Percentiles rank a stretch among this genome's conserved stretches.
Conservation (phyloP, 2,113 vertebrate genomes). For the Albula goreensis region DNA sequence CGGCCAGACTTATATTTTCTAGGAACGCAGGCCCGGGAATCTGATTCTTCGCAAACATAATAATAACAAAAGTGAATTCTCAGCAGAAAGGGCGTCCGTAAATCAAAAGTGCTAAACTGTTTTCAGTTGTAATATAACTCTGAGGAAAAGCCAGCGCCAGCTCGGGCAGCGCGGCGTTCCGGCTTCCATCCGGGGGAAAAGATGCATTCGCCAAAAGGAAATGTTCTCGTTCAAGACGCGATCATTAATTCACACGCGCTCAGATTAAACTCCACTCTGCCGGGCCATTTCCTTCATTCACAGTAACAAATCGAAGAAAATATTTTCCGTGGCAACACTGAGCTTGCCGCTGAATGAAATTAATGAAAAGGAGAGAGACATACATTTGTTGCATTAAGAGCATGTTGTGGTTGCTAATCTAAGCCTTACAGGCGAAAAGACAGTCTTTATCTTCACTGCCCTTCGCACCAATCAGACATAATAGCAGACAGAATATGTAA, state of each 20-base stretch:
- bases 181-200: not conserved
- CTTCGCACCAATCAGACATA: not conserved
- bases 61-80: slow-evolving; percentile 29
- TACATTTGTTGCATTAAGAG: no score
- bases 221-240: not conserved
- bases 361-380: not conserved
- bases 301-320: not conserved
- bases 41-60: slow-evolving; percentile 15
- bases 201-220: not conserved
- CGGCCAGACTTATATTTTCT: not conserved
- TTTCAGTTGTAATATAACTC: slow-evolving; percentile 27
- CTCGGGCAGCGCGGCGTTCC: not conserved
- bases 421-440: not conserved
- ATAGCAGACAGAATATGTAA: not conserved
- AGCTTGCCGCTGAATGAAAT: not conserved
- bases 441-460: not conserved
- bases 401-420: no score
- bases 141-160: not conserved
- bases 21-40: not conserved
- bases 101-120: slow-evolving; percentile 33
- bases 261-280: slow-evolving; percentile 27
- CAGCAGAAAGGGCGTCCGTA: slow-evolving; percentile 24
- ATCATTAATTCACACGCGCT: slow-evolving; percentile 18
- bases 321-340: not conserved
- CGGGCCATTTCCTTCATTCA: not conserved